These are phyloP conservation scores for Prolemur simus DNA, from an alignment of 2,113 vertebrate genomes.

Conservation along the genomic window DNA sequence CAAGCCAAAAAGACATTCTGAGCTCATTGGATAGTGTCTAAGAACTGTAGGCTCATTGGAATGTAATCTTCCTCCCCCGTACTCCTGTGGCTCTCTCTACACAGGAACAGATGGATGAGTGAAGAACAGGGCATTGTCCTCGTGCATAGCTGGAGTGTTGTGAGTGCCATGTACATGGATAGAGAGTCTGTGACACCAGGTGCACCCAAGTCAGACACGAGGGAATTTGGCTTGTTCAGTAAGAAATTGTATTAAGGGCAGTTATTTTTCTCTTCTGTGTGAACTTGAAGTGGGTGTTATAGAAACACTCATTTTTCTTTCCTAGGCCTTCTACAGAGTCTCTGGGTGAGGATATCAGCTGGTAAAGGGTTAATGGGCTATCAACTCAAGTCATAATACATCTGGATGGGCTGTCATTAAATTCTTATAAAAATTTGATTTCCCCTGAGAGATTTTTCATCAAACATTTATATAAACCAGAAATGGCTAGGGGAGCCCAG, in stretches of 20 bases:
- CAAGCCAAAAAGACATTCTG: constrained; percentile 14
- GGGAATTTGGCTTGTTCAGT: background rate
- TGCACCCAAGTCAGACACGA: background rate
- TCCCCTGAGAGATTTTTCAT: constrained; percentile 78
- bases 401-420: constrained; percentile 82
- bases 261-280: constrained; percentile 19
- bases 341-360: background rate
- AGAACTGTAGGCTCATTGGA: background rate
- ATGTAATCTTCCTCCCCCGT: background rate
- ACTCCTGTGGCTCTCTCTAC: background rate
- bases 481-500: constrained; percentile 66
- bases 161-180: background rate
- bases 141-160: background rate
- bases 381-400: constrained; percentile 70
- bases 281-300: background rate
- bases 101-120: background rate
- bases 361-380: constrained; percentile 81
- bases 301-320: background rate
- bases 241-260: background rate
- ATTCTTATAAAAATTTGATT: constrained; percentile 85
- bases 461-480: constrained; percentile 85
- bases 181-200: background rate
- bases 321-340: background rate
- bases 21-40: constrained; percentile 11
- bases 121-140: constrained; percentile 29